Evolutionary conservation across 2,888 invertebrate genomes (phyloP).

Genomic region (Hemicrepidius hirtus): DNA sequence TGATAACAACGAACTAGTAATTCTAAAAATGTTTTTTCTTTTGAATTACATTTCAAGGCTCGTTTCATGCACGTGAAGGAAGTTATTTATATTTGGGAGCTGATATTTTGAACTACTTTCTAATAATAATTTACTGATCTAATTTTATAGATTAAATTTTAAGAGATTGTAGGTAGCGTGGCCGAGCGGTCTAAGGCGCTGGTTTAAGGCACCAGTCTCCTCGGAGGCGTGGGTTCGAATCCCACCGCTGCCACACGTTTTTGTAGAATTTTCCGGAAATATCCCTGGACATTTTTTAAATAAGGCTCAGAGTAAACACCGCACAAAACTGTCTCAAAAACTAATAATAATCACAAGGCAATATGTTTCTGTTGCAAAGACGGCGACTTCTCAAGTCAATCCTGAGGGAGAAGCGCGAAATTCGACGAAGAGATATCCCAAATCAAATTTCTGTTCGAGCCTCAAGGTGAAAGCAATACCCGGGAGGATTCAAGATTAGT

Average conservation of each 20-base stretch:
- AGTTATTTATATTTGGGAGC: too few relatives aligned
- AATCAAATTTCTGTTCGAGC: neutral
- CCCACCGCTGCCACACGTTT: conserved; percentile 83
- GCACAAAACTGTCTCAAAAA: too few relatives aligned
- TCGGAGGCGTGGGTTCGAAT: conserved; percentile 93
- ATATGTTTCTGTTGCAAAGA: too few relatives aligned
- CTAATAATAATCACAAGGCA: too few relatives aligned
- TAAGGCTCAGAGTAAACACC: too few relatives aligned
- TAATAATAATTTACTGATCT: neutral
- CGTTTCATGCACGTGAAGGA: neutral
- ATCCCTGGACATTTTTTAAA: too few relatives aligned
- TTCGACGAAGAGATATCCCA: neutral
- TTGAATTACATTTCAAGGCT: too few relatives aligned
- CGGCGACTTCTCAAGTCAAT: neutral
- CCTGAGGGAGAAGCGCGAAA: neutral
- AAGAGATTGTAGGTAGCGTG: conserved; percentile 84
- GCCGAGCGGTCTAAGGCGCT: conserved; percentile 93
- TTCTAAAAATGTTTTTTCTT: conserved; percentile 7
- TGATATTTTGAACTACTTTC: too few relatives aligned
- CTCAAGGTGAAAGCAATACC: neutral
- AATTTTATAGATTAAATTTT: neutral
- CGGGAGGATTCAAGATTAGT: neutral
- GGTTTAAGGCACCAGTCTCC: conserved; percentile 94
- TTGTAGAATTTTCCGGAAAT: too few relatives aligned
- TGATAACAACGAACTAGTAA: conserved; percentile 6